Percentiles rank a stretch among this genome's conserved stretches.
Conservation (phyloP, 2,888 invertebrate genomes). For the Drosophila ustulata region DNA sequence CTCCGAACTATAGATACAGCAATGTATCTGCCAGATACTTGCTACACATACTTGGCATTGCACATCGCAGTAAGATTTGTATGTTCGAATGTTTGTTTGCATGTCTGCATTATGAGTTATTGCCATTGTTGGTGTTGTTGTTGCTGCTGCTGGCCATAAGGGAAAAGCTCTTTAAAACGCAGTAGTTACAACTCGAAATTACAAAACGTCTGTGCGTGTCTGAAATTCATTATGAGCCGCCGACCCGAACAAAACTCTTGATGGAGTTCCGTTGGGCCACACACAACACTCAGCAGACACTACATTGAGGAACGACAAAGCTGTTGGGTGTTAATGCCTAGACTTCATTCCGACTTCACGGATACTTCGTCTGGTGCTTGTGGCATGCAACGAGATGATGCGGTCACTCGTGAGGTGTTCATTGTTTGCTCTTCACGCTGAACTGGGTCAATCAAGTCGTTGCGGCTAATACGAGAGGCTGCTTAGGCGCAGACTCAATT, state of each 20-base stretch:
- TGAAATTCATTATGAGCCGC: constrained; percentile 80
- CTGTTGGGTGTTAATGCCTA: constrained; percentile 66
- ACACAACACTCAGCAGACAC: constrained; percentile 25
- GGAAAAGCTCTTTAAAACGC: constrained; percentile 67
- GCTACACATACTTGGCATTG: constrained; percentile 52
- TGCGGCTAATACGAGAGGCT: constrained; percentile 11
- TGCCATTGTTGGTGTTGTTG: too few relatives aligned
- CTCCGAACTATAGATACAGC: background rate
- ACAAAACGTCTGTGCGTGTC: constrained; percentile 84
- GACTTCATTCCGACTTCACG: constrained; percentile 28
- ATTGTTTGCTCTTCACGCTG: constrained; percentile 63
- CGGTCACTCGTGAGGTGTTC: constrained; percentile 64
- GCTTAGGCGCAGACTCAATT: constrained; percentile 13
- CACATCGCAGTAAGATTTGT: constrained; percentile 28
- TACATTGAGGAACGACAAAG: background rate
- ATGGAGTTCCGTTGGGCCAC: constrained; percentile 51
- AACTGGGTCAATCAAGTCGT: constrained; percentile 68
- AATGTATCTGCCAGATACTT: constrained; percentile 44
- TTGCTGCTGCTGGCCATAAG: constrained; percentile 45
- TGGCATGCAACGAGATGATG: constrained; percentile 36
- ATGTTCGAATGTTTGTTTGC: constrained; percentile 15
- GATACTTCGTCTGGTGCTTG: constrained; percentile 11
- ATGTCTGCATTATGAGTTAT: constrained; percentile 16
- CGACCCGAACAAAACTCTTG: constrained; percentile 31
- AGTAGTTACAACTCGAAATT: constrained; percentile 75